Evolutionary conservation across 2,113 vertebrate genomes (phyloP).

Genomic region (Nematolebias whitei): DNA sequence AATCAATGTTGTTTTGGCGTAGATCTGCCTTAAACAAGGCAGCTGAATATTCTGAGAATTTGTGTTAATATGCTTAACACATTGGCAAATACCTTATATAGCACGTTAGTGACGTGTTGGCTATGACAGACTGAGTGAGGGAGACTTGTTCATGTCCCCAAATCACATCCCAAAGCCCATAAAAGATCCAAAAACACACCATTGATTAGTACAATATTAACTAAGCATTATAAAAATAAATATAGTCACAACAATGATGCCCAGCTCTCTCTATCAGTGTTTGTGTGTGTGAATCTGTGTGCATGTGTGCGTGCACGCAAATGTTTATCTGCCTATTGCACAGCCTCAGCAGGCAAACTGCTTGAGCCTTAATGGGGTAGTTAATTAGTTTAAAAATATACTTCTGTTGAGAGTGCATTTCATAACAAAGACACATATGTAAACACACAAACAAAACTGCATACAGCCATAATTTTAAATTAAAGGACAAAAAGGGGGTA

Average conservation of each 20-base stretch:
- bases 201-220: neutral
- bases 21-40: no score
- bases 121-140: neutral
- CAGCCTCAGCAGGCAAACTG: constrained; percentile 54
- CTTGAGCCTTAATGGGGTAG: constrained; percentile 74
- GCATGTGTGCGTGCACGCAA: no score
- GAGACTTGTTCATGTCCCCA: neutral
- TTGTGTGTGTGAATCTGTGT: no score
- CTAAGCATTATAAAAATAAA: neutral
- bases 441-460: constrained; percentile 16
- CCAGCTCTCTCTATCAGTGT: neutral
- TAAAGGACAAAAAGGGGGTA: neutral
- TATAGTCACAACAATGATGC: neutral
- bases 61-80: neutral
- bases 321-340: constrained; percentile 7
- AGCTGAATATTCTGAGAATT: no score
- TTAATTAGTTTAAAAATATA: constrained; percentile 78
- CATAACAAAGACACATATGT: constrained; percentile 34
- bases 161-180: neutral
- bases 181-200: no score
- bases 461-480: constrained; percentile 25
- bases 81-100: constrained; percentile 36
- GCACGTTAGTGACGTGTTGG: neutral
- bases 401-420: constrained; percentile 67
- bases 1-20: no score